These are phyloP conservation scores for Galerucella nymphaeae DNA, from an alignment of 2,888 invertebrate genomes.

Conservation along the genomic window DNA sequence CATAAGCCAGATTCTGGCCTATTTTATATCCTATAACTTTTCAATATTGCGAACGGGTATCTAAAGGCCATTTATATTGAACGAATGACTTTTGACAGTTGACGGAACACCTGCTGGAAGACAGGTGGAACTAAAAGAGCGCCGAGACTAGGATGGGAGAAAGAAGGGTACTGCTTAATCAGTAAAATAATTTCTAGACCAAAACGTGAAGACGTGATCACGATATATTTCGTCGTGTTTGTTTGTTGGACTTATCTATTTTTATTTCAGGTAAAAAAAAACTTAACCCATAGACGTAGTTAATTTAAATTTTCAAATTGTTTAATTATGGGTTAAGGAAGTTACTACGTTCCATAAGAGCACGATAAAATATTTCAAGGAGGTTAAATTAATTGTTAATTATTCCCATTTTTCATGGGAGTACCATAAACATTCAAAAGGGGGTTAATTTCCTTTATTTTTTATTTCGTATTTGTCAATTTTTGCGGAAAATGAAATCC, in stretches of 20 bases:
- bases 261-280: constrained; percentile 13
- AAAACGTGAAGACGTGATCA: constrained; percentile 50
- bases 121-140: constrained; percentile 42
- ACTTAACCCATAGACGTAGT: neutral
- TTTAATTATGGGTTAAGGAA: too few relatives aligned
- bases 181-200: constrained; percentile 48
- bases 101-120: constrained; percentile 46
- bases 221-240: constrained; percentile 45
- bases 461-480: neutral
- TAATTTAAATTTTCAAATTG: neutral
- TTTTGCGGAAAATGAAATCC: neutral
- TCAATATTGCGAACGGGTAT: constrained; percentile 45
- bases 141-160: neutral
- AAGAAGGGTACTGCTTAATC: neutral
- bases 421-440: too few relatives aligned
- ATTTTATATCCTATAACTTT: constrained; percentile 18
- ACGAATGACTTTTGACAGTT: constrained; percentile 47
- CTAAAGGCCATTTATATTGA: constrained; percentile 41
- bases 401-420: too few relatives aligned
- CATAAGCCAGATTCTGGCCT: neutral
- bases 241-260: constrained; percentile 40
- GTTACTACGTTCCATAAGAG: too few relatives aligned
- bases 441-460: neutral
- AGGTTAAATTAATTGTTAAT: too few relatives aligned
- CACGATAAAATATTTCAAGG: too few relatives aligned